Evolutionary conservation across 2,113 vertebrate genomes (phyloP), one percentile per base, ranked within the genome.

Genomic region (Panthera uncia): DNA sequence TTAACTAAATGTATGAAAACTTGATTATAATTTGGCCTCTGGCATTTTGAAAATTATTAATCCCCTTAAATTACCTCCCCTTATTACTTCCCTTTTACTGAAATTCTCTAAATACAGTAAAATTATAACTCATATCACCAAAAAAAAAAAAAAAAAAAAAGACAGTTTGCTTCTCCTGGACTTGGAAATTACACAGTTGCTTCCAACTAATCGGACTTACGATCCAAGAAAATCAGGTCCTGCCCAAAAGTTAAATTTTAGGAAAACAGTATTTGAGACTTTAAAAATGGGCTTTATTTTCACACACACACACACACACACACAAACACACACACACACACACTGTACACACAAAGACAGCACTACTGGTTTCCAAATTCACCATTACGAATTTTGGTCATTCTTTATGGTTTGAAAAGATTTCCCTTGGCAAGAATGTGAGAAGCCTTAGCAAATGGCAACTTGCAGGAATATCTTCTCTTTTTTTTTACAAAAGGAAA

Each of bases 1-100:
- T 98, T 97, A 97, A 95, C 79, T 68, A 97, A 97, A 96, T 96
- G 36, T 95, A 97, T 97, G 80, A 98, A 98, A 98, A 95, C 50
- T 96, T 96, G 91, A 97, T 97, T 97, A 95, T 92, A 97, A 97
- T 94, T 93, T 97, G 79, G 74, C 92, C 82, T 96, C 92, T 94
- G 83, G 79, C 94, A 97, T 94, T 97, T 97, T 50, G 36, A 95
- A 98, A 96, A 93, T 83, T 86, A 96, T 97, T 91, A 97, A 96
- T 91, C 74, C 91, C 76, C 25, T 84, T 97, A 95, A 96, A 97
- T 98, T 96, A 95, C 96, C 79, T 97, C 55, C 5, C 31, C 19
- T 94, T 96, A 88, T 94, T 85, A 57, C 86, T 94, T 97, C 16
- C 7, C 1, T 88, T 97, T 88, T 92, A 90, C n/a, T 88, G 41